phyloP scores from a whole-genome alignment of 2,113 vertebrate species.

The Syrmaticus mikado region DNA sequence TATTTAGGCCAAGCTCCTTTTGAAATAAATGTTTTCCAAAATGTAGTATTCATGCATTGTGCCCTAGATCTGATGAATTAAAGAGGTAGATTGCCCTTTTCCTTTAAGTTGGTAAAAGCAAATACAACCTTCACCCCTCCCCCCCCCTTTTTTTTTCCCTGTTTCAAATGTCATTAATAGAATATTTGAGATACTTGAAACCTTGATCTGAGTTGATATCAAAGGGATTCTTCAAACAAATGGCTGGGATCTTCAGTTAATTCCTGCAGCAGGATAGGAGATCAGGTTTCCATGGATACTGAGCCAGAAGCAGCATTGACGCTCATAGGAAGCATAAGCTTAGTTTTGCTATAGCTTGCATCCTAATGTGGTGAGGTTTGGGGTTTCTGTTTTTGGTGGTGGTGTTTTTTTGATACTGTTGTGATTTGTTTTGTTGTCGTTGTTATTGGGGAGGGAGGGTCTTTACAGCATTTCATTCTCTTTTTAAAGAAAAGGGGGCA shows the following conservation, averaged over 20 bases:
- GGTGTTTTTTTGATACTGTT: background rate
- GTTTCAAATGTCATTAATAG: background rate
- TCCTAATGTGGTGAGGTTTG: background rate
- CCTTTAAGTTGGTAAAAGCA: background rate
- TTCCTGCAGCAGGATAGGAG: slow-evolving; percentile 54
- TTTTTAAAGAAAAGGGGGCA: background rate
- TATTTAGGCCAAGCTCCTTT: background rate
- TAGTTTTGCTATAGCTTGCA: background rate
- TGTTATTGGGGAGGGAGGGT: background rate
- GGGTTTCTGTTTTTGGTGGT: background rate
- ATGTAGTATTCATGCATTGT: background rate
- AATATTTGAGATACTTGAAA: background rate
- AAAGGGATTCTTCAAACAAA: slow-evolving; percentile 6
- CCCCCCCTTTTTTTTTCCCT: background rate
- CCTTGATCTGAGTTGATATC: slow-evolving; percentile 1
- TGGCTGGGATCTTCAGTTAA: slow-evolving; percentile 36
- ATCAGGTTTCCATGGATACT: slow-evolving; percentile 71
- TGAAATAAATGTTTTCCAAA: background rate
- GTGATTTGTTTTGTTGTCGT: background rate
- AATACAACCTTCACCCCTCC: background rate
- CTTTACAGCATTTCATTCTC: background rate
- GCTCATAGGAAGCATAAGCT: background rate
- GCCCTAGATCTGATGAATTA: background rate
- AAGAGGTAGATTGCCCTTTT: background rate
- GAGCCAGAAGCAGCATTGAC: slow-evolving; percentile 29